phyloP scores from a whole-genome alignment of 2,888 invertebrate species.

The Drosophila histrio region DNA sequence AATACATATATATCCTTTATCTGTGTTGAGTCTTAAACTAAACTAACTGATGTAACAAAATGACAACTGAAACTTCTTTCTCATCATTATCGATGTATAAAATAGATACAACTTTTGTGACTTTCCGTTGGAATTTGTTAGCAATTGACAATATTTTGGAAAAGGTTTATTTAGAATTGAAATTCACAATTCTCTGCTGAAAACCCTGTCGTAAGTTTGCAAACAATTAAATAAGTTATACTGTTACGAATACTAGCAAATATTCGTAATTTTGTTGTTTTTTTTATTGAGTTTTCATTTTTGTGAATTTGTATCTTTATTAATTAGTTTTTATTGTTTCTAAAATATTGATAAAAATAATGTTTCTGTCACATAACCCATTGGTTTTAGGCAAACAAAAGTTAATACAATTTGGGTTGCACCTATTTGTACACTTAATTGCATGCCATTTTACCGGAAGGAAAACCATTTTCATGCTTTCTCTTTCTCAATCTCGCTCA shows the following conservation, averaged over 20 bases:
- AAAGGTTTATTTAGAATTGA: background rate
- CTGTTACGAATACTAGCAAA: too few species aligned
- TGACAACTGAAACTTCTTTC: slow-evolving; percentile 20
- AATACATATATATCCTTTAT: slow-evolving; percentile 5
- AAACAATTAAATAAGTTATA: background rate
- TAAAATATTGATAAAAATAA: background rate
- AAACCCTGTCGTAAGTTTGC: too few species aligned
- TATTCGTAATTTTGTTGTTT: too few species aligned
- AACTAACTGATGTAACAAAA: slow-evolving; percentile 18
- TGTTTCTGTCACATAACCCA: background rate
- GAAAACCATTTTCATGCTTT: slow-evolving; percentile 24
- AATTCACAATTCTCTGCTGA: too few species aligned
- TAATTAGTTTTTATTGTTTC: too few species aligned
- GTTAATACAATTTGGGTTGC: slow-evolving; percentile 7
- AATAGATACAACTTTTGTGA: slow-evolving; percentile 21
- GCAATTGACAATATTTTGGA: slow-evolving; percentile 8
- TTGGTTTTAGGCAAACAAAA: background rate
- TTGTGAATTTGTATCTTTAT: too few species aligned
- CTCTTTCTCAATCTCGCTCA: slow-evolving; percentile 9
- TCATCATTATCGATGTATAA: slow-evolving; percentile 5
- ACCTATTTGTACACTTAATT: slow-evolving; percentile 23
- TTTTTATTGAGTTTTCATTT: too few species aligned
- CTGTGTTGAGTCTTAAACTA: background rate
- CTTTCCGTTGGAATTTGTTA: slow-evolving; percentile 5
- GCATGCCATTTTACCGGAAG: slow-evolving; percentile 18